phyloP scores from a whole-genome alignment of 2,797 vertebrate genomes.

The Odontamblyopus lacepedii region DNA sequence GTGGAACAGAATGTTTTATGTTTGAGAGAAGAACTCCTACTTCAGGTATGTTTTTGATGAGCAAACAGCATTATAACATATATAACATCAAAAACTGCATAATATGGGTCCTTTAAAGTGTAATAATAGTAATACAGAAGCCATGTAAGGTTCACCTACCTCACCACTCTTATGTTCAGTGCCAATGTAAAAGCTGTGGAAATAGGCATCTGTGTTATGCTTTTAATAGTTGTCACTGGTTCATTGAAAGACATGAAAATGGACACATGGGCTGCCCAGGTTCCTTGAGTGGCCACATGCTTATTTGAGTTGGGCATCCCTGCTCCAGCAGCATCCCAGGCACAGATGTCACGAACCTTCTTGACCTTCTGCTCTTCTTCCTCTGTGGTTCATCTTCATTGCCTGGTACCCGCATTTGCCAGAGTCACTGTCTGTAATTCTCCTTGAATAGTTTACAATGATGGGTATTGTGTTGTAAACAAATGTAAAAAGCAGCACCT shows the following conservation, averaged over 20 bases:
- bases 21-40: too few species aligned
- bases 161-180: neutral
- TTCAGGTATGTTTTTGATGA: too few species aligned
- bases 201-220: conserved; percentile 63
- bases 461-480: conserved; percentile 44
- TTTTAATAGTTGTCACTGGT: conserved; percentile 50
- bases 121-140: too few species aligned
- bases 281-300: conserved; percentile 33
- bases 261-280: conserved; percentile 34
- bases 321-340: conserved; percentile 23
- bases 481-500: conserved; percentile 42
- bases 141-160: neutral
- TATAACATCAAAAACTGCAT: too few species aligned
- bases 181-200: conserved; percentile 27
- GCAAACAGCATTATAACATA: too few species aligned
- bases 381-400: conserved; percentile 22
- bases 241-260: conserved; percentile 51
- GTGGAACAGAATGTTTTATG: too few species aligned
- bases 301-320: conserved; percentile 45
- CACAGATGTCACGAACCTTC: conserved; percentile 51
- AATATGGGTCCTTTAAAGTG: too few species aligned
- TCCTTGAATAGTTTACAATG: conserved; percentile 42
- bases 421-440: conserved; percentile 26
- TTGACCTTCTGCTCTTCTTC: conserved; percentile 40
- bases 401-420: conserved; percentile 33